Conservation (phyloP, 2,888 invertebrate species). For the Pantelozetes paolii region DNA sequence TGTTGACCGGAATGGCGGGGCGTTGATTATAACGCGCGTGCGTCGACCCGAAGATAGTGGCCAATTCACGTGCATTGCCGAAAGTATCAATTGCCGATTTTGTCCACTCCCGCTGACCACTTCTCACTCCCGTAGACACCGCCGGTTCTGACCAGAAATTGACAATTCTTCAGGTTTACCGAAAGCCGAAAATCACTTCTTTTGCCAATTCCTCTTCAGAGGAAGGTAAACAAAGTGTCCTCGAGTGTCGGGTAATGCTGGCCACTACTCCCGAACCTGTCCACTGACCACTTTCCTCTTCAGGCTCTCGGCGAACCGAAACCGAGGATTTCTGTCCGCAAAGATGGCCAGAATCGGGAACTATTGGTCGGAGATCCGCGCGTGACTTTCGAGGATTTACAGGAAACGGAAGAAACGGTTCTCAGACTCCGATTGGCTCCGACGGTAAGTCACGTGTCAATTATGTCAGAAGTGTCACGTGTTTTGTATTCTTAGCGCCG, state of each 20-base stretch:
- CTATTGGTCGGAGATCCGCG: no score
- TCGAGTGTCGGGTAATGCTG: constrained; percentile 63
- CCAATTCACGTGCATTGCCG: constrained; percentile 72
- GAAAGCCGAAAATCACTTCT: constrained; percentile 18
- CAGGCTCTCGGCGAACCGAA: constrained; percentile 70
- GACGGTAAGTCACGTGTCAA: constrained; percentile 50
- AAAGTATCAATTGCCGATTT: no score
- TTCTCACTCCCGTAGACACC: constrained; percentile 54
- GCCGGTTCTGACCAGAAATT: constrained; percentile 64
- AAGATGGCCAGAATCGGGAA: no score
- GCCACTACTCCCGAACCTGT: neutral
- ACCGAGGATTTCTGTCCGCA: constrained; percentile 75
- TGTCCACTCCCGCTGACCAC: neutral
- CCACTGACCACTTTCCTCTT: neutral
- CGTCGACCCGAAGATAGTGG: constrained; percentile 69
- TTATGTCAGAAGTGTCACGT: neutral
- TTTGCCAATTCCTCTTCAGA: constrained; percentile 42
- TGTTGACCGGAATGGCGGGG: constrained; percentile 59
- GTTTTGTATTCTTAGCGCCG: constrained; percentile 56
- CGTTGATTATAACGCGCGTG: constrained; percentile 67
- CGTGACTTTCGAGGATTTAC: constrained; percentile 41
- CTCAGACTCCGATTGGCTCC: constrained; percentile 63
- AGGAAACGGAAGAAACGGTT: constrained; percentile 45
- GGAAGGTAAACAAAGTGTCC: constrained; percentile 49
- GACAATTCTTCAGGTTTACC: constrained; percentile 48